Evolutionary conservation across 2,113 vertebrate genomes (phyloP).

Genomic region (Ceyx cyanopectus): DNA sequence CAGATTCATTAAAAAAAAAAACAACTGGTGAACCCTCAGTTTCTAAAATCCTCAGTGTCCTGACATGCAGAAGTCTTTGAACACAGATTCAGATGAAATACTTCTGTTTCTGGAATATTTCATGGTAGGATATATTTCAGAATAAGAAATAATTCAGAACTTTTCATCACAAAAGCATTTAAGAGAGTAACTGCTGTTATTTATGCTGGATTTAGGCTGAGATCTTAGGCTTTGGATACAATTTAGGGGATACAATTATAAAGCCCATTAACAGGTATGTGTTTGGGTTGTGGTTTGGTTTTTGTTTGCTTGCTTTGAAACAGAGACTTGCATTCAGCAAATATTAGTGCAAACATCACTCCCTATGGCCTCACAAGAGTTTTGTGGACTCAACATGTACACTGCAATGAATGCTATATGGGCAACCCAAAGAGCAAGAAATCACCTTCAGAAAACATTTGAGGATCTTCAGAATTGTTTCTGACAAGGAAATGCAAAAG

Average conservation of each 20-base stretch:
- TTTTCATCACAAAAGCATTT: not conserved
- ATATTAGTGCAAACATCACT: not conserved
- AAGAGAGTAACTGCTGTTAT: not conserved
- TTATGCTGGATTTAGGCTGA: not conserved
- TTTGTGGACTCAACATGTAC: not conserved
- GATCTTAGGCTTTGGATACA: not conserved
- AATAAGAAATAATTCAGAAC: not conserved
- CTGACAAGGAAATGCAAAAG: not conserved
- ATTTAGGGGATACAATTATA: not conserved
- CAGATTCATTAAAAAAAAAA: not conserved
- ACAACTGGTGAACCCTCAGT: not conserved
- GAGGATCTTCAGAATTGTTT: not conserved
- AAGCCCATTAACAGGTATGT: not conserved
- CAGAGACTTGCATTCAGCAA: not conserved
- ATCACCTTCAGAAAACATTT: not conserved
- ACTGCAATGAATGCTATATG: not conserved
- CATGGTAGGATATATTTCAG: not conserved
- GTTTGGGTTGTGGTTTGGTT: accelerated
- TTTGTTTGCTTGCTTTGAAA: not conserved
- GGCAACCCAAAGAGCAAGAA: not conserved
- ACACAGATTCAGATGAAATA: not conserved
- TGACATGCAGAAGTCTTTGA: not conserved
- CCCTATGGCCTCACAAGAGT: not conserved
- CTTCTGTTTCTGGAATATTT: not conserved
- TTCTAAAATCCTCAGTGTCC: not conserved